Evolutionary conservation across 2,888 invertebrate genomes (phyloP).

Genomic region (Sylvicola fuscatus): DNA sequence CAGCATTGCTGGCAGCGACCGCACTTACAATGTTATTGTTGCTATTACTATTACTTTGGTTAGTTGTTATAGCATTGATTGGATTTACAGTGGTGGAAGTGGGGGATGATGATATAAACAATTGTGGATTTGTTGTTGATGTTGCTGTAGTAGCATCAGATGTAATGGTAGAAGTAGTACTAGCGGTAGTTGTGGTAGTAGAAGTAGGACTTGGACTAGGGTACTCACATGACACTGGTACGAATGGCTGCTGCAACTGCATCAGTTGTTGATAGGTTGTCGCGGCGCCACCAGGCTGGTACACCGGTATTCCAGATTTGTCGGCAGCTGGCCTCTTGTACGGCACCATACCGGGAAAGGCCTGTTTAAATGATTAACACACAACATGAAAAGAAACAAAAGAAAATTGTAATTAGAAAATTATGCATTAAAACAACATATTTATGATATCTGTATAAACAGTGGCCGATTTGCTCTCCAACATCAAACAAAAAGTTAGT

Average conservation of each 20-base stretch:
- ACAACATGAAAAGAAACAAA: constrained; percentile 11
- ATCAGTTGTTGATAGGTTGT: constrained; percentile 89
- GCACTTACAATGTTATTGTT: neutral
- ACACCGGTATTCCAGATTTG: constrained; percentile 91
- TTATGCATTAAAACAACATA: too few species aligned
- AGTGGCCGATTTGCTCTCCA: too few species aligned
- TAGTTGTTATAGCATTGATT: constrained; percentile 5
- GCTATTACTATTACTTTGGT: constrained; percentile 8
- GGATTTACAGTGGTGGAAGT: constrained; percentile 24
- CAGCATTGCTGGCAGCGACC: neutral
- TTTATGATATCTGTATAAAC: too few species aligned
- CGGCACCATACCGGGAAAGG: constrained; percentile 64
- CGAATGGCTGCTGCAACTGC: constrained; percentile 85
- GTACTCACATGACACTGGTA: constrained; percentile 99
- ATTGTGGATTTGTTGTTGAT: constrained; percentile 9
- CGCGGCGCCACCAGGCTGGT: constrained; percentile 59
- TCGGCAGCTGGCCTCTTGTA: constrained; percentile 92
- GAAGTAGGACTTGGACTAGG: constrained; percentile 16
- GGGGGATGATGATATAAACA: constrained; percentile 10
- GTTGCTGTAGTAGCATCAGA: neutral
- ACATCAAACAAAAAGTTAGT: too few species aligned
- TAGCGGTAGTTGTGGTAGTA: constrained; percentile 12
- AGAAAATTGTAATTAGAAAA: neutral
- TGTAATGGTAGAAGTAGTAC: neutral
- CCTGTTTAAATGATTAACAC: constrained; percentile 7